phyloP scores from a whole-genome alignment of 2,797 vertebrate species.

The Decapterus maruadsi region DNA sequence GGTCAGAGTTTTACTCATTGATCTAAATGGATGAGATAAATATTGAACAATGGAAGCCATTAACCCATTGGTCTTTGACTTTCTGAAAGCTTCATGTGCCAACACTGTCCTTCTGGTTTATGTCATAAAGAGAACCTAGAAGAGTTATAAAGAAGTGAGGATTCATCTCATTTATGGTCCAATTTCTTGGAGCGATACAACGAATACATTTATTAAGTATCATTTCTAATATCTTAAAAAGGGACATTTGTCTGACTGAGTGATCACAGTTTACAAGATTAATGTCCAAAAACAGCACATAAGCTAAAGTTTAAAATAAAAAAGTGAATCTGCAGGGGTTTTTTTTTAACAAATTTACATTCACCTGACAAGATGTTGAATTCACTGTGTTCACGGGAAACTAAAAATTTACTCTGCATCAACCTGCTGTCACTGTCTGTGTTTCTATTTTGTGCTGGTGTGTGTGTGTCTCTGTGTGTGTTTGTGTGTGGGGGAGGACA shows the following conservation, averaged over 20 bases:
- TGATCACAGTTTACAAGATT: too few relatives aligned
- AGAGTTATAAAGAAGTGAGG: too few relatives aligned
- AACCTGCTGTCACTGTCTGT: background rate
- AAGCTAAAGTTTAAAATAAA: too few relatives aligned
- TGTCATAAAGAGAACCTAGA: background rate
- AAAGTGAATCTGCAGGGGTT: background rate
- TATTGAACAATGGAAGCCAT: too few relatives aligned
- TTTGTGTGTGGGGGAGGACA: conserved; percentile 23
- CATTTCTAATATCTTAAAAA: too few relatives aligned
- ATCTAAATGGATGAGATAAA: background rate
- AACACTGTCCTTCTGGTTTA: background rate
- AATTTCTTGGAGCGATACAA: too few relatives aligned
- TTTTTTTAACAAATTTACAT: too few relatives aligned
- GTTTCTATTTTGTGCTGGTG: background rate
- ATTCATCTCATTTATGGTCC: too few relatives aligned
- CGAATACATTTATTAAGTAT: too few relatives aligned
- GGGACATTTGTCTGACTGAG: too few relatives aligned
- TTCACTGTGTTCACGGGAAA: background rate
- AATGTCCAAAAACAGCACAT: too few relatives aligned
- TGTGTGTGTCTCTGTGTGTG: conserved; percentile 2
- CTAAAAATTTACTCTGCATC: background rate
- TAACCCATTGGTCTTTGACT: background rate
- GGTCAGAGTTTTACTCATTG: background rate
- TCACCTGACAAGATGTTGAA: background rate
- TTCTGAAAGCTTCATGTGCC: too few relatives aligned